Base-by-base conservation (phyloP, 2,113 vertebrate genomes). In the Equus quagga region DNA sequence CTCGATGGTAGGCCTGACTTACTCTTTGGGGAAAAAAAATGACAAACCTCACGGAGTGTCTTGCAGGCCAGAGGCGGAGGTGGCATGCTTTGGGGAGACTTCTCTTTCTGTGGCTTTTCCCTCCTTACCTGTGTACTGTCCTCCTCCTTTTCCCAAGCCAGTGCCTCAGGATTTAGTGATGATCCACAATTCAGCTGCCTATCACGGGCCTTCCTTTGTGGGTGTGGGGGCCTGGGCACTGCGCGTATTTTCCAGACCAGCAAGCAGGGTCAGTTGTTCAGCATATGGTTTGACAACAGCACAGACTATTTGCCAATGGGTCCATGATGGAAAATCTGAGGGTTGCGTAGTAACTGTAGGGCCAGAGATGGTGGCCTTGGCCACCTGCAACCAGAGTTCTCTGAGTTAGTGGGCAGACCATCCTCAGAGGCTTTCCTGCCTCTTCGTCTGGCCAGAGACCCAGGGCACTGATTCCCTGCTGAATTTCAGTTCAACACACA, bases 251-350 rank as follows among this genome's bases (percentile, higher is more conserved):
- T 92, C 97, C 93, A 89, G 56, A 94, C 46, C 81, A 79, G 44
- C 3, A 14, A 91, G 49, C 64, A 65, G 51, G 75, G 67, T 87
- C 80, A 80, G 91, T 95, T 83, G 93, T 69, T 97, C 75, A 64
- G 70, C 84, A 76, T 75, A n/a, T 85, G 72, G 44, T 70, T 91
- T 96, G 92, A 92, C 58, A 84, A 13, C 70, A 78, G 81, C 67
- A 46, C 49, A 83, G 85, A 82, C 60, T 75, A 86, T 95, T 89
- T 97, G 82, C 92, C 94, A 88, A 84, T 12, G 51, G 86, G 76
- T 79, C 75, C 51, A 28, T 72, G 89, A 41, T 92, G 95, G 94
- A 89, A 96, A 97, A 83, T 89, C 51, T 85, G 96, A 98, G 89
- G 62, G 49, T 54, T 51, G 8, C 70, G 28, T 36, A 19, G 56